Base-by-base conservation (phyloP, 2,888 invertebrate species). In the Rhagium mordax region DNA sequence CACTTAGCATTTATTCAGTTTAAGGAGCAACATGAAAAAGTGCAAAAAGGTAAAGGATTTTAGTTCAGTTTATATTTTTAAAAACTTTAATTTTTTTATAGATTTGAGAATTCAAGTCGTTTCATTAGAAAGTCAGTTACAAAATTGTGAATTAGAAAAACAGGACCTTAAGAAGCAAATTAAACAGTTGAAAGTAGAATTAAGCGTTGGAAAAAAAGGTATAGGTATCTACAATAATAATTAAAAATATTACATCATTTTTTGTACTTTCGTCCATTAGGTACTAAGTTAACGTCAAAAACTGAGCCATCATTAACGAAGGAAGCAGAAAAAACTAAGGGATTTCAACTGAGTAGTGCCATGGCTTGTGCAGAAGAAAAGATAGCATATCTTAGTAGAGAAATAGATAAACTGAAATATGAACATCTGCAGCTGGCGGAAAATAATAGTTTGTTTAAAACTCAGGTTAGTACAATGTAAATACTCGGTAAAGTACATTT, bases 1-100 rank as follows among this genome's bases (percentile, higher is more conserved):
- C 93, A 95, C 84, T 88, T 90, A 79, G 91, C 94, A 82, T 88
- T 93, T 71, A 89, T 94, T 70, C 90, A 91, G 81, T 88, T 91
- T 60, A 91, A 91, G 81, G 95, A 95, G 84, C 90, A 91, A 77
- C 89, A 90, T 87, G 89, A 93, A 81, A 89, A 90, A 88, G 86
- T 90, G 79, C 87, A 91, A 84, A 88, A 86, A 85, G 90, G 91
- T 90, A 86, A 78, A 75, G 49, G n/a, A 67, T 47, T 72, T 24
- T 24, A 24, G 48, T 67, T 29, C 71, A 73, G 57, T 53, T 13
- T n/a, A n/a, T 59, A 68, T 74, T 70, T 60, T 10, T 41, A n/a
- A 15, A 41, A n/a, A n/a, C 41, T 4, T 10, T n/a, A n/a, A n/a
- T n/a, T n/a, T 1, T 53, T 69, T 84, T 82, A 72, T 67, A 89